Evolutionary conservation across 2,888 invertebrate species (phyloP).

Genomic region (Heliconius cydno): DNA sequence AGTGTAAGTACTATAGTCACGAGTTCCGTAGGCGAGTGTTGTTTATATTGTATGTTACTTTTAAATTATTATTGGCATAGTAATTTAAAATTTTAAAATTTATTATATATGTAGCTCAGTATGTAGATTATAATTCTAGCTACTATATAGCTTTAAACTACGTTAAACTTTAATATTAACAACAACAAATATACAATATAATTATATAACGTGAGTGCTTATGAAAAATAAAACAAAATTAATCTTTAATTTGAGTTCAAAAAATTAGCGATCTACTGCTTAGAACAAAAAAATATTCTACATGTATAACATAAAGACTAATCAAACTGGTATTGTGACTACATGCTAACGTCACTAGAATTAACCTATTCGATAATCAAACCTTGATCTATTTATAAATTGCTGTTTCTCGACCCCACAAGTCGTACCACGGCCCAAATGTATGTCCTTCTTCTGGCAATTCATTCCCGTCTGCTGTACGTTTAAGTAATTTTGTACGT

Average conservation of each 20-base stretch:
- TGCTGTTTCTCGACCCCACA: constrained; percentile 91
- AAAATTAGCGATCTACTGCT: constrained; percentile 26
- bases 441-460: constrained; percentile 86
- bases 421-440: constrained; percentile 94
- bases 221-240: constrained; percentile 15
- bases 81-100: no score
- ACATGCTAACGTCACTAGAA: constrained; percentile 35
- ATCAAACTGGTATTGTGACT: constrained; percentile 40
- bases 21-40: not conserved
- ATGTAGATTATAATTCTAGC: not conserved
- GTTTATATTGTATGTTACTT: not conserved
- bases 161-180: constrained; percentile 36
- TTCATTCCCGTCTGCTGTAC: constrained; percentile 76
- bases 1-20: not conserved
- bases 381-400: constrained; percentile 81
- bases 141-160: constrained; percentile 8
- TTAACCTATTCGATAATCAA: constrained; percentile 49
- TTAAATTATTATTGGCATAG: not conserved
- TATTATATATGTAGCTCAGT: not conserved
- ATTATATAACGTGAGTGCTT: constrained; percentile 7
- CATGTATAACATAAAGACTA: constrained; percentile 30
- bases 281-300: constrained; percentile 32
- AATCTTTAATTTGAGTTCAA: constrained; percentile 15
- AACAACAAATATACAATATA: constrained; percentile 46
- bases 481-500: constrained; percentile 87